phyloP scores from a whole-genome alignment of 1,140 invertebrate genomes.

The Rhopalosiphum maidis region DNA sequence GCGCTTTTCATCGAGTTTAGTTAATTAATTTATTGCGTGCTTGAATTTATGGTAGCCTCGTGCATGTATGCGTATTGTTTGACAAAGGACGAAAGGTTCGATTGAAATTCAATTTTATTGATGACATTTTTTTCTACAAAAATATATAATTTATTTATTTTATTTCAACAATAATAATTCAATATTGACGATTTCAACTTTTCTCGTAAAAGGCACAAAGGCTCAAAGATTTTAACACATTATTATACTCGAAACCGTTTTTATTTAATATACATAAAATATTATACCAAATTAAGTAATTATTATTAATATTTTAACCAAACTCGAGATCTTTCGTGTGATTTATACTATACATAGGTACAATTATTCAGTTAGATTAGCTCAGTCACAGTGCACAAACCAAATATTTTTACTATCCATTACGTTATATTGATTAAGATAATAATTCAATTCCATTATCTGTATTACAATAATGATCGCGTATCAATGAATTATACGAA shows the following conservation, averaged over 20 bases:
- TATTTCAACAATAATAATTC: background rate
- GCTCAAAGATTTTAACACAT: background rate
- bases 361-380: too few relatives aligned
- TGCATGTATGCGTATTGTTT: background rate
- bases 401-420: background rate
- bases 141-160: background rate
- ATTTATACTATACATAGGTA: background rate
- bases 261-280: background rate
- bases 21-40: conserved; percentile 16
- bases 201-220: background rate
- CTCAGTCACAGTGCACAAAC: background rate
- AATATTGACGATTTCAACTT: background rate
- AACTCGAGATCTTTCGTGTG: background rate
- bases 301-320: background rate
- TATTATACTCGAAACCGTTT: background rate
- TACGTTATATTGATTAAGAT: background rate
- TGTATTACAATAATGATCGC: too few relatives aligned
- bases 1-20: conserved; percentile 4
- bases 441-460: background rate
- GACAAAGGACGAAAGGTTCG: background rate
- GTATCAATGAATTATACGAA: too few relatives aligned
- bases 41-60: background rate
- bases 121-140: background rate
- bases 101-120: conserved; percentile 12
- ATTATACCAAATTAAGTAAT: too few relatives aligned